Percentiles rank a stretch among this genome's conserved stretches.
These are phyloP conservation scores for Maccullochella peelii DNA, from an alignment of 2,113 vertebrate genomes.

Conservation along the genomic window DNA sequence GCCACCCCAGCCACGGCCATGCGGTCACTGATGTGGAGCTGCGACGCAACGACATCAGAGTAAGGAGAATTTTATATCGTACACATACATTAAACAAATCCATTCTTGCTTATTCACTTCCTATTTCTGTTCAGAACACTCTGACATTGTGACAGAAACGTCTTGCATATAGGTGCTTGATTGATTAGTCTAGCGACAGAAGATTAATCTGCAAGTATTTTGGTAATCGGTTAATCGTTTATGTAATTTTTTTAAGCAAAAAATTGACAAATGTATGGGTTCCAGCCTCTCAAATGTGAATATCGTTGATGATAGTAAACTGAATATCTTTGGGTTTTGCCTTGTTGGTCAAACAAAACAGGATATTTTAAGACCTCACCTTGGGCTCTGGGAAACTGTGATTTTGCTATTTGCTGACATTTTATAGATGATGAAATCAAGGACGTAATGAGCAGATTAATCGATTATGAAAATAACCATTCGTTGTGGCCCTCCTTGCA, in stretches of 20 bases:
- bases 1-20: conserved; percentile 95
- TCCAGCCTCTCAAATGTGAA: neutral
- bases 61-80: conserved; percentile 75
- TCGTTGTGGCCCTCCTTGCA: neutral
- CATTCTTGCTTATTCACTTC: neutral
- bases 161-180: neutral
- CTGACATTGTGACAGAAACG: neutral
- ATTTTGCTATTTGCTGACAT: neutral
- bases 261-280: neutral
- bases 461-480: neutral
- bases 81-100: neutral
- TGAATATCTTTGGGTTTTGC: neutral
- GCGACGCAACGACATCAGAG: conserved; percentile 97
- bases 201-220: neutral
- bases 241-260: neutral
- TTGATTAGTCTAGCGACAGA: neutral
- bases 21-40: conserved; percentile 98
- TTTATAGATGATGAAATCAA: neutral
- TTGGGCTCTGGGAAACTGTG: neutral
- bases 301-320: neutral
- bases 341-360: neutral
- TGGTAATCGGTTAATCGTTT: neutral
- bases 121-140: neutral
- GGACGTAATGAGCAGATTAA: neutral
- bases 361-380: neutral